These are phyloP conservation scores for Epizoanthus rinbou DNA, from an alignment of 92 coral and sea anemone species.

Conservation along the genomic window DNA sequence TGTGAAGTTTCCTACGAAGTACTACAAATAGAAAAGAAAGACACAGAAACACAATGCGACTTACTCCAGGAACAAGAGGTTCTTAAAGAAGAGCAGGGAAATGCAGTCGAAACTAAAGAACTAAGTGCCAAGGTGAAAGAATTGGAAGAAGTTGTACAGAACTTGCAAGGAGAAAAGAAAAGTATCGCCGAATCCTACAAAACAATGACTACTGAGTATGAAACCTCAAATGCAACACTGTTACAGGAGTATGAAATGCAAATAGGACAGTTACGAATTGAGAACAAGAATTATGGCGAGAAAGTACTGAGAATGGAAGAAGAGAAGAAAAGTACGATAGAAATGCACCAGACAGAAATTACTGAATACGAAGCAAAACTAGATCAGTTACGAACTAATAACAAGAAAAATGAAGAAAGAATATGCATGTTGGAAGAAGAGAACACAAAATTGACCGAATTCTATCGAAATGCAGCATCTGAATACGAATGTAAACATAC, in stretches of 20 bases:
- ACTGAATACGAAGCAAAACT: slow-evolving; percentile 6
- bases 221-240: background rate
- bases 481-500: background rate
- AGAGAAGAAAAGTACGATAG: background rate
- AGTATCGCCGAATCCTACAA: background rate
- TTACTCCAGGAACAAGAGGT: background rate
- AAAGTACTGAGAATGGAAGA: slow-evolving; percentile 1
- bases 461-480: background rate
- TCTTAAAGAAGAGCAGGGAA: background rate
- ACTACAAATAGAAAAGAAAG: background rate
- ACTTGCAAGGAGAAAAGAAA: background rate
- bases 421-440: background rate
- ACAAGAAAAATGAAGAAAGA: background rate
- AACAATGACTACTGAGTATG: background rate
- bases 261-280: background rate
- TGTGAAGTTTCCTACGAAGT: background rate
- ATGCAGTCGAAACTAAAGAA: background rate
- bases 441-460: background rate
- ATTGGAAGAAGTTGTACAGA: background rate
- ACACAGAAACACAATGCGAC: background rate
- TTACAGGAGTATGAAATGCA: slow-evolving; percentile 10
- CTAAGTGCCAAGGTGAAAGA: background rate
- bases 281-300: background rate
- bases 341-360: background rate
- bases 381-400: background rate